A percentile compares a stretch with the other conserved stretches of the same genome.
phyloP scores from a whole-genome alignment of 1,140 invertebrate species.

The Aphaenogaster floridana region DNA sequence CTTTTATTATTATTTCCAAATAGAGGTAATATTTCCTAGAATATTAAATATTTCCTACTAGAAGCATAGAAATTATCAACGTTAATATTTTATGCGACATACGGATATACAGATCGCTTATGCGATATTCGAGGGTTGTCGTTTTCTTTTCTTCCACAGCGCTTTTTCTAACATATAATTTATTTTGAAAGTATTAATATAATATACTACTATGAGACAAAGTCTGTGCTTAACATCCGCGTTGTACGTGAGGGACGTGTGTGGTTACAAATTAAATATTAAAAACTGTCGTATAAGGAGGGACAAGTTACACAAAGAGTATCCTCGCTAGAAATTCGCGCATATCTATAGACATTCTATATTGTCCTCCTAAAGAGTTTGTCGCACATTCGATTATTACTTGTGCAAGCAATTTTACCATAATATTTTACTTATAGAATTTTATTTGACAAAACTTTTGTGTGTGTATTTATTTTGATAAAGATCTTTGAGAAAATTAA shows the following conservation, averaged over 20 bases:
- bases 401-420: not conserved
- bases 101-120: not conserved
- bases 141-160: not conserved
- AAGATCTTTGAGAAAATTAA: conserved; percentile 8
- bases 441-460: not conserved
- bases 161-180: conserved; percentile 19
- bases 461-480: not conserved
- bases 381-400: not conserved
- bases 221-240: not conserved
- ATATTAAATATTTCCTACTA: not conserved
- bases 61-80: not conserved
- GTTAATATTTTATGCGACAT: conserved; percentile 16
- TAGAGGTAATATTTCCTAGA: conserved; percentile 1
- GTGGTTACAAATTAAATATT: conserved; percentile 16
- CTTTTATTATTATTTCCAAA: conserved; percentile 4
- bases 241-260: not conserved
- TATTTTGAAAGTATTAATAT: conserved; percentile 4
- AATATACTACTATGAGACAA: not conserved
- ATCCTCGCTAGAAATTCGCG: not conserved
- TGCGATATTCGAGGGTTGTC: not conserved
- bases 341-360: conserved; percentile 29
- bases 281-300: not conserved
- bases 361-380: not conserved
- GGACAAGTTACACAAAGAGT: not conserved
- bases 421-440: not conserved